Base-by-base conservation (phyloP, 2,888 invertebrate genomes). In the Leucozona laternaria region DNA sequence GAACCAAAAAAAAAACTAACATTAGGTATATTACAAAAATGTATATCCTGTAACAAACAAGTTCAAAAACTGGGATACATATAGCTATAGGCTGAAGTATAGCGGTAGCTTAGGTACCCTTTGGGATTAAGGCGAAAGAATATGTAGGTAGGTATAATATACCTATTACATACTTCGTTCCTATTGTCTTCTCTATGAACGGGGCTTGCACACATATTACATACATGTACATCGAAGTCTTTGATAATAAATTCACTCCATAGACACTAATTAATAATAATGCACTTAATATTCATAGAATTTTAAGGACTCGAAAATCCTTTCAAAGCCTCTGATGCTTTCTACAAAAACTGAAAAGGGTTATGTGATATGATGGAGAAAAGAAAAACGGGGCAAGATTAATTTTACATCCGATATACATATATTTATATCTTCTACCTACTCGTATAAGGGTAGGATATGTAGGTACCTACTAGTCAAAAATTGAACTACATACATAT, bases 181-280 rank as follows among this genome's bases (percentile, higher is more conserved):
- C 37, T 68, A 37, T 68, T 68, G 68, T 68, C 4, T 68, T 53
- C 37, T 22, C 10, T 48, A 17, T 40, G 48, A 1, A 43, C 40
- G 10, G 10, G 48, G 7, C 43, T 11, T 10, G 11, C 62, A 62
- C 10, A 53, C 34, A 53, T 25, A 25, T 15, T 0, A 11, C 7
- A 48, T 13, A 50, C 13, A 50, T 5, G 3, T 25, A 57, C 66
- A 34, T 60, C 43, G 45, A 60, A 15, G 45, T 73, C 73, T 68
- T 34, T 71, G 43, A 75, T 82, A 75, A 86, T 82, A 86, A 86
- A 79, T 86, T 82, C 58, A 66, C 82, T 86, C 58, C 48, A 75
- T 76, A 81, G 81, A 76, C 86, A 86, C 82, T 86, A 86, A 86
- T 86, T 86, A 86, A 86, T 86, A 86, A 86, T 66, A 68, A 68